phyloP scores from a whole-genome alignment of 2,797 vertebrate species.

The Sebastes minor region DNA sequence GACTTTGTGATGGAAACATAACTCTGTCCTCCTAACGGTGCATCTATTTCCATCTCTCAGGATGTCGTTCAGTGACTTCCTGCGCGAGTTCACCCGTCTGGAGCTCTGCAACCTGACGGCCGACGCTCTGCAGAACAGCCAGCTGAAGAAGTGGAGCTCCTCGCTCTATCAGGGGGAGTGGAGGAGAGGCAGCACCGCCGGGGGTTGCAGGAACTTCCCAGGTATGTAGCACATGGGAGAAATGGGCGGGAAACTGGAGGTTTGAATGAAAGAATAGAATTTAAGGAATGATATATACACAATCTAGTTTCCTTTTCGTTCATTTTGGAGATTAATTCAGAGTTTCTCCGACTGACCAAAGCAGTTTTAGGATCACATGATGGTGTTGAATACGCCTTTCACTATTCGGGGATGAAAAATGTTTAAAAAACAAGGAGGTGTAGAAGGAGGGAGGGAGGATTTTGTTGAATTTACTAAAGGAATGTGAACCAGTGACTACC shows the following conservation, averaged over 20 bases:
- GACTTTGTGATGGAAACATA: neutral
- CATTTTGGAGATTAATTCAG: neutral
- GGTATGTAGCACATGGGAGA: conserved; percentile 25
- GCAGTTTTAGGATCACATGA: neutral
- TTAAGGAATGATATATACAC: neutral
- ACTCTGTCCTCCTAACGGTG: neutral
- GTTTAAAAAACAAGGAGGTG: neutral
- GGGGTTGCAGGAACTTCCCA: conserved; percentile 84
- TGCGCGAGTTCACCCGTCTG: conserved; percentile 89
- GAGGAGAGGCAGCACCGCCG: conserved; percentile 86
- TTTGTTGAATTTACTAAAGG: conserved; percentile 14
- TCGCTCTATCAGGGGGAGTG: conserved; percentile 87
- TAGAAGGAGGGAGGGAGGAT: neutral
- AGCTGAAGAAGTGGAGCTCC: conserved; percentile 91
- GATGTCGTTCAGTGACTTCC: conserved; percentile 93
- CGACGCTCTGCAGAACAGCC: conserved; percentile 85
- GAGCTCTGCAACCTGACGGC: conserved; percentile 98
- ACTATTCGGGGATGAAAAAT: neutral
- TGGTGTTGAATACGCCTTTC: neutral
- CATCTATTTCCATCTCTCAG: conserved; percentile 38
- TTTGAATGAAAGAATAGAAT: neutral
- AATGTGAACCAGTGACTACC: conserved; percentile 52
- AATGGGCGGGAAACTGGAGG: neutral
- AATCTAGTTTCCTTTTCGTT: no score
- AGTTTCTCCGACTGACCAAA: neutral